These are phyloP conservation scores for Scaptomyza montana DNA, from an alignment of 1,140 invertebrate species.

Conservation along the genomic window DNA sequence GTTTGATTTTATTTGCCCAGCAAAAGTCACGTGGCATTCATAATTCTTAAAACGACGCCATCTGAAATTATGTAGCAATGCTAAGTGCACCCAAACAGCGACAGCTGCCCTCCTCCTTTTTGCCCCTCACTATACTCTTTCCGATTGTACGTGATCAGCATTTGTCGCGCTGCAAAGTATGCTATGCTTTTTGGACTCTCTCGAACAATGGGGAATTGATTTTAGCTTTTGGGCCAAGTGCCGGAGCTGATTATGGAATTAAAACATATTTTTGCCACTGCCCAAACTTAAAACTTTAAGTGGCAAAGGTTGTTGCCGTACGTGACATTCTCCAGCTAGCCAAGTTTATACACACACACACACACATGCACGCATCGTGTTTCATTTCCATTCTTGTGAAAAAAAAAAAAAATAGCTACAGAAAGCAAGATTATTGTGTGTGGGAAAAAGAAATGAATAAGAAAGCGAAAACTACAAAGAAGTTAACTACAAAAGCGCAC, in stretches of 20 bases:
- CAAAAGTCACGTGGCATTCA: conserved; percentile 83
- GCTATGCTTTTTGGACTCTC: conserved; percentile 47
- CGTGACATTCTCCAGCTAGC: conserved; percentile 68
- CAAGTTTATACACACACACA: conserved; percentile 67
- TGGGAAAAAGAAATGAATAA: conserved; percentile 60
- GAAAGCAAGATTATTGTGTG: conserved; percentile 55
- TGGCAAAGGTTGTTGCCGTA: conserved; percentile 76
- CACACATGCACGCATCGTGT: conserved; percentile 34
- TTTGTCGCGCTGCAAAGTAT: conserved; percentile 58
- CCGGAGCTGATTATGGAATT: conserved; percentile 76
- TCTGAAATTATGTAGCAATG: conserved; percentile 80
- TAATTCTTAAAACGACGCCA: conserved; percentile 83
- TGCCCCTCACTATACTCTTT: background rate
- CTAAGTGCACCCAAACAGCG: conserved; percentile 74
- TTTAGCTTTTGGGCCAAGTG: conserved; percentile 58
- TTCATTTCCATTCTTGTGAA: conserved; percentile 56
- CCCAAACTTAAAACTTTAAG: conserved; percentile 76
- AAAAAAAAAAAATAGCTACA: conserved; percentile 13
- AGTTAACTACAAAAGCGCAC: conserved; percentile 72
- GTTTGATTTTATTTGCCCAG: conserved; percentile 59
- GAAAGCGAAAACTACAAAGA: conserved; percentile 72
- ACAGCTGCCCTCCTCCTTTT: conserved; percentile 43
- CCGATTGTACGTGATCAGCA: conserved; percentile 67
- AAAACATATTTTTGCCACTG: conserved; percentile 70
- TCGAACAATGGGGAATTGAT: conserved; percentile 73